Conservation (phyloP, 1,140 invertebrate genomes). For the Platorchestia sp. region DNA sequence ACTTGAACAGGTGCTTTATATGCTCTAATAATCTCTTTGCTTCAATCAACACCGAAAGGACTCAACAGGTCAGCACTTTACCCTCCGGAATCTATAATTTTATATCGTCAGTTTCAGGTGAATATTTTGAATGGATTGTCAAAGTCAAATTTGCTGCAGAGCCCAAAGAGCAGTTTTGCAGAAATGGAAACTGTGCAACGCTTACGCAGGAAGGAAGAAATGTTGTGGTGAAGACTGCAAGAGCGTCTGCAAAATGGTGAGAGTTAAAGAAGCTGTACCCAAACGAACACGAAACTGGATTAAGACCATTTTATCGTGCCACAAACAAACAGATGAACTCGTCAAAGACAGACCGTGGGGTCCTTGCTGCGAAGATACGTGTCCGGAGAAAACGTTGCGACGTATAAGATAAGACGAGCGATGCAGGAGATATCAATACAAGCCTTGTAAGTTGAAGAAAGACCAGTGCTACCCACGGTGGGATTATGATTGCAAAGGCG, state of each 20-base stretch:
- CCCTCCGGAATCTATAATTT: background rate
- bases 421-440: background rate
- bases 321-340: background rate
- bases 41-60: background rate
- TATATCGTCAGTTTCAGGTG: background rate
- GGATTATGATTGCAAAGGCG: background rate
- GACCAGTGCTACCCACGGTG: background rate
- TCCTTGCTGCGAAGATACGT: background rate
- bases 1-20: background rate
- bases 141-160: background rate
- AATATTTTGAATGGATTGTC: background rate
- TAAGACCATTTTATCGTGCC: background rate
- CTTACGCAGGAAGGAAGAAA: background rate
- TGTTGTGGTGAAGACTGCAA: background rate
- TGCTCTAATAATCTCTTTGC: background rate
- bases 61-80: background rate
- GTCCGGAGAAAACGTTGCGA: background rate
- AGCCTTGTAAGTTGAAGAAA: background rate
- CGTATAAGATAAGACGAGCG: background rate
- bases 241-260: background rate
- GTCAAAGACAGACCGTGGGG: background rate
- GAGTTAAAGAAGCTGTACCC: background rate
- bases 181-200: conserved; percentile 34
- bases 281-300: background rate
- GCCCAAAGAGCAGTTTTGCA: background rate